phyloP scores from a whole-genome alignment of 2,113 vertebrate genomes.

The Tichodroma muraria region DNA sequence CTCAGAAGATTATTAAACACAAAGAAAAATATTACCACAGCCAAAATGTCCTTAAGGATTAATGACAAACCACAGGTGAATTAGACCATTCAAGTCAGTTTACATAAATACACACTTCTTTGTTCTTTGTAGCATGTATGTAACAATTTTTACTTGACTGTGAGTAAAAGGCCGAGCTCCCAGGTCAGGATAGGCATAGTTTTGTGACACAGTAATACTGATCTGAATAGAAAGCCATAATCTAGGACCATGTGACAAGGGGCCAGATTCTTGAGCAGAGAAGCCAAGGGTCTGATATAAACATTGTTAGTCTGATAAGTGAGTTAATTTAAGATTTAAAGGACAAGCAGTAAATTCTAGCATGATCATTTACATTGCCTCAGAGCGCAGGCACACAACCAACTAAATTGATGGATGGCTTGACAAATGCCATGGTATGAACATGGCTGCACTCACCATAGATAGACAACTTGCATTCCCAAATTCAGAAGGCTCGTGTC shows the following conservation, averaged over 20 bases:
- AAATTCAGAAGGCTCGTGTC: neutral
- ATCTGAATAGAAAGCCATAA: slow-evolving; percentile 32
- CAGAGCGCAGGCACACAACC: neutral
- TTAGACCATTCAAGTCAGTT: neutral
- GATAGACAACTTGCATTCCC: neutral
- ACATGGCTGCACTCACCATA: neutral
- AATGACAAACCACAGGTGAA: neutral
- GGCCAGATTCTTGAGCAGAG: neutral
- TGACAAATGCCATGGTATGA: neutral
- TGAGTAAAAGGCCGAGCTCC: neutral
- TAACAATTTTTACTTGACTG: neutral
- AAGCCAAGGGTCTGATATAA: slow-evolving; percentile 6
- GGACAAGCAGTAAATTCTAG: slow-evolving; percentile 33
- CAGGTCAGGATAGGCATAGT: neutral
- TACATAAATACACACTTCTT: neutral
- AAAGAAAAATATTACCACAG: neutral
- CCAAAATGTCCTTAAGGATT: neutral
- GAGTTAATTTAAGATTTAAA: slow-evolving; percentile 58
- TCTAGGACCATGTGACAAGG: neutral
- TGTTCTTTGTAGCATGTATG: neutral
- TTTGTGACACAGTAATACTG: neutral
- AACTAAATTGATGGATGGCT: neutral
- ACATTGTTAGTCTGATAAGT: slow-evolving; percentile 19
- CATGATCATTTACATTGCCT: neutral
- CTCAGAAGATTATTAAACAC: neutral